phyloP scores from a whole-genome alignment of 2,797 vertebrate genomes.

The Lindbergichthys nudifrons region DNA sequence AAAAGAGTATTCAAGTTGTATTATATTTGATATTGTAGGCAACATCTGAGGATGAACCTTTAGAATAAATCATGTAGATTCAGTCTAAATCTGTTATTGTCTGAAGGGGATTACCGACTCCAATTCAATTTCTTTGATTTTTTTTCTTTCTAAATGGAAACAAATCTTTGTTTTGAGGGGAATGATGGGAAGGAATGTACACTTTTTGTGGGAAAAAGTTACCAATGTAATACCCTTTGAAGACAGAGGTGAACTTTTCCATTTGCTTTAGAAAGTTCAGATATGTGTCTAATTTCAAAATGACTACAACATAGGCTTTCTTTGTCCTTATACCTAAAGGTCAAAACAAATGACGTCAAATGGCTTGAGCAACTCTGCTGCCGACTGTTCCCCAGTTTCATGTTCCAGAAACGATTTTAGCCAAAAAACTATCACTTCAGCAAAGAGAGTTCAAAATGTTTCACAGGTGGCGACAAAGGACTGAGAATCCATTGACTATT shows the following conservation, averaged over 20 bases:
- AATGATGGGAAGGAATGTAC: accelerated
- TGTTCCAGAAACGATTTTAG: neutral
- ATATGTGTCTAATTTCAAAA: neutral
- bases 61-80: conserved; percentile 20
- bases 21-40: conserved; percentile 24
- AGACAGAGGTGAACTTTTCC: neutral
- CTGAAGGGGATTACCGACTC: neutral
- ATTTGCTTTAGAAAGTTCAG: neutral
- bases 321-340: too few species aligned
- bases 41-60: conserved; percentile 9
- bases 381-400: neutral
- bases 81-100: neutral
- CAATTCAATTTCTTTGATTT: neutral
- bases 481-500: neutral
- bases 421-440: neutral
- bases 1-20: conserved; percentile 30
- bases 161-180: neutral
- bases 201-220: neutral
- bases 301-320: neutral
- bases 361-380: too few species aligned
- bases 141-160: conserved; percentile 3
- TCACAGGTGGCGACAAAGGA: neutral
- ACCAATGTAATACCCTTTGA: neutral
- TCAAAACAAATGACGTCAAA: too few species aligned
- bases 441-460: neutral